Evolutionary conservation across 2,888 invertebrate species (phyloP), one percentile per base, ranked within the genome.

Genomic region (Neelides folsomi): DNA sequence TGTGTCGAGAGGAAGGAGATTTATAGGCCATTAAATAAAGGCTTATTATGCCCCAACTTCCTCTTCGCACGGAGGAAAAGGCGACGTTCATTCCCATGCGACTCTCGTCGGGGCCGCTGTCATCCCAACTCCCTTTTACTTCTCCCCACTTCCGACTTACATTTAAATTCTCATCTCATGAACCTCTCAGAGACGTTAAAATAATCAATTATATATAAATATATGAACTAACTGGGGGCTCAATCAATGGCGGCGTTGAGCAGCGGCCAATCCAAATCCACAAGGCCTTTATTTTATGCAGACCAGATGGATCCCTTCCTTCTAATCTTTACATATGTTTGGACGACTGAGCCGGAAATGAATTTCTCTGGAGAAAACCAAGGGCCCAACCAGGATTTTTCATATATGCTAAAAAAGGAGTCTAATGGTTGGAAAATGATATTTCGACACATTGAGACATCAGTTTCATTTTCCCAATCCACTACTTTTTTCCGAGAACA

Each of bases 21-120:
- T 64, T 64, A 64, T 64, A 62, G 64, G 59, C 64, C 64, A 64
- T 64, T 64, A 64, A 62, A 62, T 64, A 64, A 64, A 62, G 59
- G 62, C 63, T 63, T 64, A 64, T 64, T 64, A 64, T 64, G 57
- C 62, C 63, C 61, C 62, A 56, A 64, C 61, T 64, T 62, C 62
- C 60, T 60, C 55, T 58, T 60, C 56, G 53, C 59, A 56, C 58
- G 47, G n/a, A 4, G 45, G 45, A 27, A 20, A 45, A 27, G 15
- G 47, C 36, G 16, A 16, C 43, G 5, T 18, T 43, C 16, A 12
- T 12, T 43, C 43, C 15, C 43, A 18, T 15, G 43, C 19, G 43
- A 18, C 12, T 18, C 27, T 27, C 27, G 43, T 15, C 7, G 15
- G 19, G 10, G 19, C 3, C 19, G 3, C 43, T 16, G 43, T 19